Conservation (phyloP, 1,140 invertebrate species). For the Anoplolepis gracilipes region DNA sequence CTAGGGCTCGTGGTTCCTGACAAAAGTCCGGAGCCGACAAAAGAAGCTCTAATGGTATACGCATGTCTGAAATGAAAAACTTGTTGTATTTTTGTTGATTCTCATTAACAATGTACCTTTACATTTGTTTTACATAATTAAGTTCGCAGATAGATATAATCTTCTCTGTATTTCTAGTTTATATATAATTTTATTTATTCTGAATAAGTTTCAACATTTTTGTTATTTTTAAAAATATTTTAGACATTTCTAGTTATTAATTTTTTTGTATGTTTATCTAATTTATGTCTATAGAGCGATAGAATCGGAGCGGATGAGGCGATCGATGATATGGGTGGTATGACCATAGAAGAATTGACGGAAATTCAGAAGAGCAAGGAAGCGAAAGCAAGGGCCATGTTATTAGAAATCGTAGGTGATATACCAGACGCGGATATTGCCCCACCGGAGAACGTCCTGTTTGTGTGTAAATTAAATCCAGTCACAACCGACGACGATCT, state of each 20-base stretch:
- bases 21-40: slow-evolving; percentile 94
- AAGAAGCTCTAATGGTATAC: slow-evolving; percentile 90
- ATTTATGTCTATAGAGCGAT: slow-evolving; percentile 88
- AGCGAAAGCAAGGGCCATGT: slow-evolving; percentile 98
- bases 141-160: neutral
- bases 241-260: neutral
- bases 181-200: neutral
- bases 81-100: slow-evolving; percentile 7
- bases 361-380: slow-evolving; percentile 97
- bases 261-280: slow-evolving; percentile 24
- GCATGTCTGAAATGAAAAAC: neutral
- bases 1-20: slow-evolving; percentile 91
- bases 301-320: slow-evolving; percentile 98
- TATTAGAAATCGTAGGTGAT: slow-evolving; percentile 99
- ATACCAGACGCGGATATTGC: slow-evolving; percentile 98
- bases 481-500: slow-evolving; percentile 99
- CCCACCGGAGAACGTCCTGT: slow-evolving; percentile 99
- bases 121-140: neutral
- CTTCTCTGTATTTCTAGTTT: neutral
- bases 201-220: neutral
- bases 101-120: neutral
- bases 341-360: slow-evolving; percentile 93
- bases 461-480: slow-evolving; percentile 99
- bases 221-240: neutral
- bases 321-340: slow-evolving; percentile 96